These are phyloP conservation scores for Rhadinocentrus ornatus DNA, from an alignment of 2,797 vertebrate genomes.

Conservation along the genomic window DNA sequence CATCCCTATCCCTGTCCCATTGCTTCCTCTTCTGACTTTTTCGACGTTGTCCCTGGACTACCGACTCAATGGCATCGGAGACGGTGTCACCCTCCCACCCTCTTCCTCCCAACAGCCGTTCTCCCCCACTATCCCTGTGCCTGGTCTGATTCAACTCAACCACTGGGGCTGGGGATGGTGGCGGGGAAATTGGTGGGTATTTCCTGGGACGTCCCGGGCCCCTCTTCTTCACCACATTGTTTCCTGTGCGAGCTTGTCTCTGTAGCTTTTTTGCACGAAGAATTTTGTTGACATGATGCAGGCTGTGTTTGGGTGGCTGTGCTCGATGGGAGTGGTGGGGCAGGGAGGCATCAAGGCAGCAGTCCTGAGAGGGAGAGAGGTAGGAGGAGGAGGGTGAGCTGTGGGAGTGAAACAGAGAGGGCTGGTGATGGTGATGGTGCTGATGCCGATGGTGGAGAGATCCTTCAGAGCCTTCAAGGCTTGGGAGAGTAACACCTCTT, in stretches of 20 bases:
- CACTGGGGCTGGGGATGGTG: constrained; percentile 70
- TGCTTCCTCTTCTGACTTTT: constrained; percentile 88
- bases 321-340: constrained; percentile 79
- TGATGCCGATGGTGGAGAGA: constrained; percentile 77
- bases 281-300: constrained; percentile 98
- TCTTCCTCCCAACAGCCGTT: constrained; percentile 47
- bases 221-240: constrained; percentile 95
- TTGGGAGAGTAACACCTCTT: constrained; percentile 64
- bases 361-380: constrained; percentile 72
- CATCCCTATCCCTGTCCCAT: constrained; percentile 76
- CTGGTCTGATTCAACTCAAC: constrained; percentile 61
- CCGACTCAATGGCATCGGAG: constrained; percentile 92
- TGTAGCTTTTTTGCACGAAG: constrained; percentile 98
- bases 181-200: constrained; percentile 81
- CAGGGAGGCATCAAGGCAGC: constrained; percentile 73
- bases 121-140: constrained; percentile 67
- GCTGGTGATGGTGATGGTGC: constrained; percentile 74
- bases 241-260: constrained; percentile 94
- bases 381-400: constrained; percentile 68
- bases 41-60: constrained; percentile 90
- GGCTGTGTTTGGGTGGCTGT: constrained; percentile 92
- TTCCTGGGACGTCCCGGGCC: constrained; percentile 94
- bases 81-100: constrained; percentile 82
- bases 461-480: constrained; percentile 70
- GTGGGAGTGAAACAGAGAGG: constrained; percentile 79